These are phyloP conservation scores for Yponomeuta malinellus DNA, from an alignment of 2,888 invertebrate genomes.

Conservation along the genomic window DNA sequence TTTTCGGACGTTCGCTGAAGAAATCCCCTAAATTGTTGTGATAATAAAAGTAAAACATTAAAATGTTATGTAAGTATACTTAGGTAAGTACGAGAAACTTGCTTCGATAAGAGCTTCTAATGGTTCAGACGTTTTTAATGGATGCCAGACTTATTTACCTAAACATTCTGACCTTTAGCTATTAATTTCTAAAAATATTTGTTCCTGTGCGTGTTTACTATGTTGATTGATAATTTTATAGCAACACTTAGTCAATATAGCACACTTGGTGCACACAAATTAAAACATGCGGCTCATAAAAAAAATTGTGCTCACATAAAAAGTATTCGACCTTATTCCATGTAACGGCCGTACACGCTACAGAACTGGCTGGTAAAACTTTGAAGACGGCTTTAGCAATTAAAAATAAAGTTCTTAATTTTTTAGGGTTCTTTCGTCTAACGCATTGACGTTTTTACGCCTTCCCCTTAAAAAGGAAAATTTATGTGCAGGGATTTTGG, in stretches of 20 bases:
- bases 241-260: too few species aligned
- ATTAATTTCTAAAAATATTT: too few species aligned
- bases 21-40: too few species aligned
- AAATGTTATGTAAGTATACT: too few species aligned
- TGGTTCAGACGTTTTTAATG: too few species aligned
- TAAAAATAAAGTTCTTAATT: slow-evolving; percentile 26
- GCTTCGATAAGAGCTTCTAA: too few species aligned
- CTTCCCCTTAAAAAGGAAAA: background rate
- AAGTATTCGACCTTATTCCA: slow-evolving; percentile 12
- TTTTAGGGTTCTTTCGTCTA: background rate
- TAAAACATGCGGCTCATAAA: slow-evolving; percentile 2
- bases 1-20: background rate
- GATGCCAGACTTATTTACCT: too few species aligned
- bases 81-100: too few species aligned
- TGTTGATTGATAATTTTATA: too few species aligned
- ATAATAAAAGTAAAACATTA: too few species aligned
- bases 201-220: too few species aligned
- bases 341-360: background rate
- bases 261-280: background rate
- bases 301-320: background rate
- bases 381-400: slow-evolving; percentile 28
- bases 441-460: background rate
- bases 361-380: slow-evolving; percentile 12
- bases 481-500: background rate
- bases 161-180: too few species aligned